Evolutionary conservation across 2,797 vertebrate species (phyloP), one percentile per base, ranked within the genome.

Genomic region (Sarcophilus harrisii): DNA sequence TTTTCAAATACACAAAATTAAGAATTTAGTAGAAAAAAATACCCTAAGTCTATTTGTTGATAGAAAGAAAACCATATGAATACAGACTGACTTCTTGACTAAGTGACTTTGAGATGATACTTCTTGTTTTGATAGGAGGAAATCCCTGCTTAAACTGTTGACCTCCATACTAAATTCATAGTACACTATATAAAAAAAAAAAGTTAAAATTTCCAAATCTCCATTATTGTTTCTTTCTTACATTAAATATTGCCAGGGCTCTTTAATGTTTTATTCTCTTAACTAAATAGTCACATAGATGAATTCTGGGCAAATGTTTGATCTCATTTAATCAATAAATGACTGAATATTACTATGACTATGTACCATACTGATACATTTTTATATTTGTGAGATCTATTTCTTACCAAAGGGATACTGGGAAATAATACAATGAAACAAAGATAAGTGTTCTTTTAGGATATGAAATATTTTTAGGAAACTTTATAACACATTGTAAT

Each of bases 211-310:
- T 57, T 95, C 94, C 0, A 73, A 91, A 95, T 92, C 91, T 97
- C 95, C 30, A 52, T 24, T 58, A 58, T 49, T 95, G 92, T 49
- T 98, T 60, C 52, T 49, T 96, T 93, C 96, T 97, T 58, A 27
- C 73, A 73, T 73, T 66, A 55, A 94, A 93, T 59, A 11, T 14
- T 57, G 30, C 92, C 0, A 0, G 0, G 1, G 59, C 95, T 73
- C 58, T 95, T 98, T 91, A 98, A 97, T 98, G 94, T 97, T 98
- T 98, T 54, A 98, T 94, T 87, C 59, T 73, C 29, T 66, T 96
- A 98, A 90, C 62, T 91, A 38, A 57, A n/a, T 92, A 94, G 57
- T 32, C 94, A 57, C 92, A 97, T 96, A 97, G 93, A 21, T 95
- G 97, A 95, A 95, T 96, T 96, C 58, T 95, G 94, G 94, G 52